phyloP scores from a whole-genome alignment of 2,797 vertebrate genomes.

The Lates japonicus region DNA sequence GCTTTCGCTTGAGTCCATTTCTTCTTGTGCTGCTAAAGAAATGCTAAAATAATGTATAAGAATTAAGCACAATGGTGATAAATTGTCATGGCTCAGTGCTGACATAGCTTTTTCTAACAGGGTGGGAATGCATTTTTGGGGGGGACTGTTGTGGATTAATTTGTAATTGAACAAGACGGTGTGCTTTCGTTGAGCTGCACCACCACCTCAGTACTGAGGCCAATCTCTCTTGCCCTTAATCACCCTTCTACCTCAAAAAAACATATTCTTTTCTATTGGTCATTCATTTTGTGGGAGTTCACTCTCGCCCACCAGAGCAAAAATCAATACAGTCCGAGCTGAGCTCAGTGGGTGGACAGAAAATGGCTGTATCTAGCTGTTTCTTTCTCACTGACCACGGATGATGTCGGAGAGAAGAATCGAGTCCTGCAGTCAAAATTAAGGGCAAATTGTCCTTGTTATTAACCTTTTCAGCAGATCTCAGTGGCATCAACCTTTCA shows the following conservation, averaged over 20 bases:
- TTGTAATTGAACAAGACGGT: constrained; percentile 65
- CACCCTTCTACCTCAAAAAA: constrained; percentile 58
- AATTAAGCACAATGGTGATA: constrained; percentile 22
- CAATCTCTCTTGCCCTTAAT: constrained; percentile 62
- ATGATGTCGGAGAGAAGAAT: constrained; percentile 19
- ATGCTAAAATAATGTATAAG: constrained; percentile 12
- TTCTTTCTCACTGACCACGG: constrained; percentile 42
- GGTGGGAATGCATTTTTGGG: constrained; percentile 7
- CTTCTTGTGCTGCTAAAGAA: constrained; percentile 7
- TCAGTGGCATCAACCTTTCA: constrained; percentile 2
- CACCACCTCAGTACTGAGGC: constrained; percentile 28
- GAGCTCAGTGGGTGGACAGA: constrained; percentile 61
- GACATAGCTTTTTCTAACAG: constrained; percentile 38
- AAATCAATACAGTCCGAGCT: constrained; percentile 77
- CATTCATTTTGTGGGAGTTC: constrained; percentile 75
- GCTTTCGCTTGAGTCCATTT: constrained; percentile 14
- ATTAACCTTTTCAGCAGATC: constrained; percentile 34
- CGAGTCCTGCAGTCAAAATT: constrained; percentile 11
- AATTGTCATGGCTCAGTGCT: constrained; percentile 41
- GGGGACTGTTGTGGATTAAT: constrained; percentile 68
- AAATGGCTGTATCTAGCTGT: constrained; percentile 51
- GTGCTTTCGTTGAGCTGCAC: constrained; percentile 37
- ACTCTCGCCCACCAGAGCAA: constrained; percentile 53
- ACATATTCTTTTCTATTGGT: constrained; percentile 59
- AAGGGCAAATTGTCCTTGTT: neutral